phyloP scores from a whole-genome alignment of 2,113 vertebrate genomes.

The Pongo abelii region DNA sequence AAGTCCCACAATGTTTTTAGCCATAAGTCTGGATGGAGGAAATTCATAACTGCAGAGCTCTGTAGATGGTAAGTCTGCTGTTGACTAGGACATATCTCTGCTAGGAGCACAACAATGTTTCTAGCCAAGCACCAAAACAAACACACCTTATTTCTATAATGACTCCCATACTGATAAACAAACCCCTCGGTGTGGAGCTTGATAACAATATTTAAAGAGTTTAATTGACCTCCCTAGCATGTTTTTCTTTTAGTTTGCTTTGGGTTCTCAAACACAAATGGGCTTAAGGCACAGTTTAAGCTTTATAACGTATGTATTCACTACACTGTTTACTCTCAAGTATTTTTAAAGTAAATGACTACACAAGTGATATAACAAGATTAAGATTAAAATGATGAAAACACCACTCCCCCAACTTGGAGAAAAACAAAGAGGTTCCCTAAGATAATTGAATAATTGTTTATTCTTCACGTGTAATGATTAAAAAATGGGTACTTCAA shows the following conservation, averaged over 20 bases:
- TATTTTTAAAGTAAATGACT: background rate
- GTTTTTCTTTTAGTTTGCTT: background rate
- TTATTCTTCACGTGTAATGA: background rate
- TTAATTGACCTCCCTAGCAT: background rate
- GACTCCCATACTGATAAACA: background rate
- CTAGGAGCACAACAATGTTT: background rate
- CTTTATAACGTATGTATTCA: background rate
- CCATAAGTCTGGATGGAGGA: background rate
- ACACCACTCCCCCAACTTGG: background rate
- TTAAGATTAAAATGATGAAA: background rate
- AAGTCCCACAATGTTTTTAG: background rate
- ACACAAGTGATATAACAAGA: background rate
- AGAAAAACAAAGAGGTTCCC: background rate
- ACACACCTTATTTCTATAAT: background rate
- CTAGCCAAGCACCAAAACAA: background rate
- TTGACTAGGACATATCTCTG: background rate
- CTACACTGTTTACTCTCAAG: background rate
- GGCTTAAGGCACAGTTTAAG: background rate
- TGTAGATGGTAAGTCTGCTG: rapidly evolving
- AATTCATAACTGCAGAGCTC: background rate
- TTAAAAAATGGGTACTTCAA: background rate
- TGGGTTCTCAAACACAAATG: background rate
- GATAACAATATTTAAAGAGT: background rate
- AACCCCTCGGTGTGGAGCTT: background rate
- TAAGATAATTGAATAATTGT: rapidly evolving